Conservation (phyloP, 2,888 invertebrate species). For the Rhopalosiphum nymphaeae region DNA sequence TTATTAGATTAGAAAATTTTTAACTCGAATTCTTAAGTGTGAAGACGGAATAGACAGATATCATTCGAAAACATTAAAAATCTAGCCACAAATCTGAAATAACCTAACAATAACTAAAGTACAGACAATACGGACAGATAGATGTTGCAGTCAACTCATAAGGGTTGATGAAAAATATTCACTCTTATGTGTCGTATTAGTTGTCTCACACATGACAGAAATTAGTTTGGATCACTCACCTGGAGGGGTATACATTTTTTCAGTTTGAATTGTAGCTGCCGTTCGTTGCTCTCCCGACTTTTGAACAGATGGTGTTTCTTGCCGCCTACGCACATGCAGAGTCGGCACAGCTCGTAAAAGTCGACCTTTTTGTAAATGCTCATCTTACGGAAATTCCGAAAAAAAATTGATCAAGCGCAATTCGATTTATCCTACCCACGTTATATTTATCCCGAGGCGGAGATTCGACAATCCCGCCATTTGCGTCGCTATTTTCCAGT, state of each 20-base stretch:
- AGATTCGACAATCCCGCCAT: slow-evolving; percentile 53
- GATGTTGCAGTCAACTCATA: too few species aligned
- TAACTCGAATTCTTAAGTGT: too few species aligned
- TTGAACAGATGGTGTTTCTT: slow-evolving; percentile 79
- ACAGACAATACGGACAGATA: too few species aligned
- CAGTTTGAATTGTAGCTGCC: slow-evolving; percentile 77
- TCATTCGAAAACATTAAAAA: too few species aligned
- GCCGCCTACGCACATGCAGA: slow-evolving; percentile 78
- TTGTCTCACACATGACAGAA: too few species aligned
- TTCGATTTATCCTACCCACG: not conserved
- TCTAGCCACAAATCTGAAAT: too few species aligned
- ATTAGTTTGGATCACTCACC: slow-evolving; percentile 70
- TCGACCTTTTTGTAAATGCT: slow-evolving; percentile 79
- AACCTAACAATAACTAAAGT: too few species aligned
- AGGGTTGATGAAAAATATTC: too few species aligned
- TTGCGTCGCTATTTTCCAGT: not conserved
- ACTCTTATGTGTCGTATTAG: too few species aligned
- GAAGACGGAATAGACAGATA: too few species aligned
- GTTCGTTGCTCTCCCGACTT: slow-evolving; percentile 75
- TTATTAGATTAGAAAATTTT: too few species aligned
- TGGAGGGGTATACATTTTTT: slow-evolving; percentile 76
- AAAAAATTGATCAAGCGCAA: not conserved
- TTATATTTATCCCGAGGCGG: not conserved
- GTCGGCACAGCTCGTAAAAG: slow-evolving; percentile 79
- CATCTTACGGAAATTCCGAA: slow-evolving; percentile 70